Evolutionary conservation across 2,888 invertebrate genomes (phyloP).

Genomic region (Agrypnus murinus): DNA sequence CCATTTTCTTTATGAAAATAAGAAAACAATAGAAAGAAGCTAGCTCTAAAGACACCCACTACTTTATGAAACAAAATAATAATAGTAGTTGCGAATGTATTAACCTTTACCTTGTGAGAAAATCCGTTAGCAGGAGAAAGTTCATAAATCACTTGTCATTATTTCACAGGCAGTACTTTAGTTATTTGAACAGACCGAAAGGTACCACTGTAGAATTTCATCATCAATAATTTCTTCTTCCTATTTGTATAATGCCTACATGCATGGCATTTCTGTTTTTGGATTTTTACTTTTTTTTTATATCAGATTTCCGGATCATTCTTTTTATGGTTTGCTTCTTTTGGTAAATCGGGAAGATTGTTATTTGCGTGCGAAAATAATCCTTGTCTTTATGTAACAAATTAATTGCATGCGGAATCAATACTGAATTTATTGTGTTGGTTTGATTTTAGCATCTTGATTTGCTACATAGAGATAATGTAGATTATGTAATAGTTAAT

Average conservation of each 20-base stretch:
- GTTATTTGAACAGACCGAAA: background rate
- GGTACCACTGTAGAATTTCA: background rate
- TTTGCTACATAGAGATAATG: no score
- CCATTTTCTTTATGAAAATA: no score
- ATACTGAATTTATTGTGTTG: no score
- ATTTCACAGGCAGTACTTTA: constrained; percentile 5
- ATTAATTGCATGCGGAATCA: no score
- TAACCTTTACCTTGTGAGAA: constrained; percentile 41
- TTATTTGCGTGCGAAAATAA: no score
- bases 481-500: no score
- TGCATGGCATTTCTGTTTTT: background rate
- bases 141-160: constrained; percentile 17
- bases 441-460: no score
- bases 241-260: background rate
- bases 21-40: background rate
- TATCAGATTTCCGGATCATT: background rate
- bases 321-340: background rate
- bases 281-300: background rate
- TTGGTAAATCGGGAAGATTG: constrained; percentile 4
- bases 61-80: background rate
- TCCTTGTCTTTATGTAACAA: no score
- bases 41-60: constrained; percentile 1
- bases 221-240: background rate
- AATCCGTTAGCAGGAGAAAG: constrained; percentile 26
- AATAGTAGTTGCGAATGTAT: constrained; percentile 23